Base-by-base conservation (phyloP, 2,888 invertebrate genomes). In the Formica aserva region DNA sequence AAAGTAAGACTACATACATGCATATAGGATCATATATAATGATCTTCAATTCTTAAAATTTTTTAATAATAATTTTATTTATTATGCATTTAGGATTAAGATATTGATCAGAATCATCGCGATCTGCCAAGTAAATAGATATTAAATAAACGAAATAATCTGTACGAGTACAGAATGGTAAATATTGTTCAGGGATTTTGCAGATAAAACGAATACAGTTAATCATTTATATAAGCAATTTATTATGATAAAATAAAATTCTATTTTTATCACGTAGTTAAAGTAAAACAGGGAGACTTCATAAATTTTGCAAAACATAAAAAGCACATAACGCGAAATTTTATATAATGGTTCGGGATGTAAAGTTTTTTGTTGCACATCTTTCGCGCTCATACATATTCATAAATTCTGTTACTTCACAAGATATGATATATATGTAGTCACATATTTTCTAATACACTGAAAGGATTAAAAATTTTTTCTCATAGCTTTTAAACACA, bases 341-440 rank as follows among this genome's bases (percentile, higher is more conserved):
- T 65, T 38, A 6, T 65, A 29, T 11, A 38, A 38, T 38, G 65
- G n/a, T 63, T 35, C 18, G 32, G 3, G n/a, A 9, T 11, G 13
- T 38, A n/a, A 63, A 9, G 6, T 71, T 80, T 52, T 72, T 85
- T 86, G 76, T 71, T 67, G 63, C 48, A 35, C 65, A 72, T 29
- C 80, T 18, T 81, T 82, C 77, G 63, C 66, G 77, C 82, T 86
- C 84, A 81, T 86, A 77, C 82, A 87, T 87, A 87, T 87, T 84
- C 74, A 87, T 84, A 71, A 15, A 77, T 18, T 67, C 63, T 77
- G 63, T 41, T 45, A 72, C 75, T 71, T 29, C 45, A 63, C 60
- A 41, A 71, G 80, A 84, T 81, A 48, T 63, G 78, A 84, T 86
- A 82, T 74, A 84, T 74, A 38, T 22, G 22, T 22, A 22, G 41